Evolutionary conservation across 2,888 invertebrate genomes (phyloP).

Genomic region (Clivina fossor): DNA sequence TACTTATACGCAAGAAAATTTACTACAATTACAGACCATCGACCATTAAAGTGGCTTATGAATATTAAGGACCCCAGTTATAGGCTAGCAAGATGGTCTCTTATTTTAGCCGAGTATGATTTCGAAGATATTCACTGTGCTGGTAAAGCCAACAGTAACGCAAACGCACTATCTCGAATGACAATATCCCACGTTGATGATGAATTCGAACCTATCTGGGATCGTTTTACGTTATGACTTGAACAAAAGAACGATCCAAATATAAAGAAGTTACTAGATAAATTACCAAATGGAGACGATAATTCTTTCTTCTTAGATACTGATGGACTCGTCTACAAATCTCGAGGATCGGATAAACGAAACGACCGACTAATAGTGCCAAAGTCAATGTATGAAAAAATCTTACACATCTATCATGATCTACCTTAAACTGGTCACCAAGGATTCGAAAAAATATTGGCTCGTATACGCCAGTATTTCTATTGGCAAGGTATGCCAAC

Average conservation of each 20-base stretch:
- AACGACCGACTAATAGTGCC: slow-evolving; percentile 22
- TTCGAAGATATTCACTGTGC: slow-evolving; percentile 24
- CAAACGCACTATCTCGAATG: slow-evolving; percentile 11
- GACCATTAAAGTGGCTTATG: background rate
- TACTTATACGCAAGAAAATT: no score
- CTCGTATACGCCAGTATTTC: slow-evolving; percentile 13
- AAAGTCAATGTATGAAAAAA: slow-evolving; percentile 13
- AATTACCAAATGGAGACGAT: background rate
- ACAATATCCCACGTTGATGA: no score
- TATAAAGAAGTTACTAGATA: slow-evolving; percentile 1
- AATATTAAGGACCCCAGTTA: slow-evolving; percentile 15
- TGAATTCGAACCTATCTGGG: no score
- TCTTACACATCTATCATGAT: slow-evolving; percentile 19
- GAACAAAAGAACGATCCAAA: background rate
- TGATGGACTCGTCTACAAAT: slow-evolving; percentile 20
- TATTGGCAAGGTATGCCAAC: slow-evolving; percentile 24
- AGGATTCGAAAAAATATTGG: slow-evolving; percentile 9
- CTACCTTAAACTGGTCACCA: slow-evolving; percentile 22
- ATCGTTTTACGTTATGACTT: no score
- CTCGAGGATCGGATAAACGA: slow-evolving; percentile 10
- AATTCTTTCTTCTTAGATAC: slow-evolving; percentile 12
- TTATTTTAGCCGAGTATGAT: slow-evolving; percentile 25
- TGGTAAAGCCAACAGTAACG: slow-evolving; percentile 10
- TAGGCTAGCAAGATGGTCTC: slow-evolving; percentile 23
- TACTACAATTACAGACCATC: no score